These are phyloP conservation scores for Urophycis tenuis DNA, from an alignment of 2,797 vertebrate species.

Conservation along the genomic window DNA sequence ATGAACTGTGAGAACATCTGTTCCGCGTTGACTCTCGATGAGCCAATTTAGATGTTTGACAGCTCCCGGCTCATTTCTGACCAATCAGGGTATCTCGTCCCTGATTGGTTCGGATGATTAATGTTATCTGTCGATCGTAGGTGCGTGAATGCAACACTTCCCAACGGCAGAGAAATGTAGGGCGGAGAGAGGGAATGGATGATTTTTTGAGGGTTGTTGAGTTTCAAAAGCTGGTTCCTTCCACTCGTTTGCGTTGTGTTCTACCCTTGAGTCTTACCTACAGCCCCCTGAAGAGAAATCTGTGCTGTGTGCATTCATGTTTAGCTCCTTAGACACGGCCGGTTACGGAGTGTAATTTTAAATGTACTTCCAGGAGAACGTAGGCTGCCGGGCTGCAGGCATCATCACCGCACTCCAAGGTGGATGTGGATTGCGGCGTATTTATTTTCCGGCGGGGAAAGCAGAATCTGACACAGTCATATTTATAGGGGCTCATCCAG, in stretches of 20 bases:
- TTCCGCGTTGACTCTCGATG: neutral
- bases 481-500: slow-evolving; percentile 66
- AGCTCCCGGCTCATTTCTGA: neutral
- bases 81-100: neutral
- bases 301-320: slow-evolving; percentile 8
- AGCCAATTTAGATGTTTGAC: neutral
- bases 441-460: slow-evolving; percentile 52
- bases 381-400: slow-evolving; percentile 26
- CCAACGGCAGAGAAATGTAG: neutral
- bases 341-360: slow-evolving; percentile 20
- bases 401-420: slow-evolving; percentile 36
- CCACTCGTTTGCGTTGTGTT: neutral
- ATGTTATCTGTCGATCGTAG: neutral
- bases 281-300: neutral
- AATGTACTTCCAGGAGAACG: slow-evolving; percentile 20
- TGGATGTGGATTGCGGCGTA: slow-evolving; percentile 42
- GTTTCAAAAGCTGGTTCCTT: neutral
- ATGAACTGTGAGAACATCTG: neutral
- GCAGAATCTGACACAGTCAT: slow-evolving; percentile 55
- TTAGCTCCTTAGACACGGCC: slow-evolving; percentile 10
- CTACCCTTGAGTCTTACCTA: neutral
- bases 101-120: neutral
- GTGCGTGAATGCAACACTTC: neutral
- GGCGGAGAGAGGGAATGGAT: neutral
- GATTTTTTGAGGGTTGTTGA: neutral